phyloP scores from a whole-genome alignment of 2,113 vertebrate genomes.

The Zootoca vivipara region DNA sequence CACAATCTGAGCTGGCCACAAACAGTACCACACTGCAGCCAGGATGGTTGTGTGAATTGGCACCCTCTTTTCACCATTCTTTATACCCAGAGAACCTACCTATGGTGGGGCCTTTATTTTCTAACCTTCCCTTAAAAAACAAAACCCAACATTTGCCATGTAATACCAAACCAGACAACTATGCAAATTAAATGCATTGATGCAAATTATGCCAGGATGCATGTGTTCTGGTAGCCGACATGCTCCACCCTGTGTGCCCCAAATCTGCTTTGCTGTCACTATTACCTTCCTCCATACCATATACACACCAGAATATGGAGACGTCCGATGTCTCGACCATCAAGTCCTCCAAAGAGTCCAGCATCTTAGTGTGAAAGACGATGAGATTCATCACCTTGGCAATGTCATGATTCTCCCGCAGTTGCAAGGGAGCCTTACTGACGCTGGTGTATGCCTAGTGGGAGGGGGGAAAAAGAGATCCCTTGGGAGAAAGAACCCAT shows the following conservation, averaged over 20 bases:
- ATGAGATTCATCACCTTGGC: conserved; percentile 90
- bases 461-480: neutral
- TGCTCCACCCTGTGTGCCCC: neutral
- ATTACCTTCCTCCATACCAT: neutral
- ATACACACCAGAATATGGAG: conserved; percentile 84
- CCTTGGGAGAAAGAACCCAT: neutral
- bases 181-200: neutral
- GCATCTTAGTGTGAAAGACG: conserved; percentile 89
- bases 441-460: conserved; percentile 89
- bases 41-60: neutral
- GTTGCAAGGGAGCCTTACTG: conserved; percentile 81
- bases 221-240: neutral
- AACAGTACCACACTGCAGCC: neutral
- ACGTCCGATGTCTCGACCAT: conserved; percentile 86
- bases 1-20: neutral
- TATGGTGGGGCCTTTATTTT: neutral
- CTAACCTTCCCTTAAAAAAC: neutral
- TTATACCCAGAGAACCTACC: neutral
- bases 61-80: neutral
- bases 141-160: neutral
- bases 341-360: conserved; percentile 82
- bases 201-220: neutral
- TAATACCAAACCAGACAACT: neutral
- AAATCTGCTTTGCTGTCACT: neutral
- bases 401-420: conserved; percentile 83